phyloP scores from a whole-genome alignment of 2,113 vertebrate species.

The Nothobranchius kuhntae region DNA sequence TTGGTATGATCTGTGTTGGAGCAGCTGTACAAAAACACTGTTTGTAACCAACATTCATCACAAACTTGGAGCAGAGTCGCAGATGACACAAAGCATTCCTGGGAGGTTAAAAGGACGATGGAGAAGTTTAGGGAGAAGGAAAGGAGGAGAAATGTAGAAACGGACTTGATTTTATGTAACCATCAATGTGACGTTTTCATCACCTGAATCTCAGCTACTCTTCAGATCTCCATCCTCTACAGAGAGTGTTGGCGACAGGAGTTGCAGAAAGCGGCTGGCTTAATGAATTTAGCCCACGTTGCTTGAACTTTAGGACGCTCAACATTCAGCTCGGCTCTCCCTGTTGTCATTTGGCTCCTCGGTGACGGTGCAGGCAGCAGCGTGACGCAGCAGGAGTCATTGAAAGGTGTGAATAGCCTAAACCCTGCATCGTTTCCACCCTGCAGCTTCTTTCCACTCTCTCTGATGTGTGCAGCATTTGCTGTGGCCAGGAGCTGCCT shows the following conservation, averaged over 20 bases:
- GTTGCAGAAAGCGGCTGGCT: constrained; percentile 4
- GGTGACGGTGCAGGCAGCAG: constrained; percentile 36
- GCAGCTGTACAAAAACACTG: constrained; percentile 21
- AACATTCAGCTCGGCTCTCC: constrained; percentile 34
- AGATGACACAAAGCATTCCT: constrained; percentile 35
- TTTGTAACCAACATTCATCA: constrained; percentile 36
- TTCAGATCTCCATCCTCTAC: neutral
- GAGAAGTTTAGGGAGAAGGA: neutral
- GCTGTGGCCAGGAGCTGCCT: constrained; percentile 3
- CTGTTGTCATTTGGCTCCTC: constrained; percentile 20
- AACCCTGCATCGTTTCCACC: constrained; percentile 33
- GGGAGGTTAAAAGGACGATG: constrained; percentile 13
- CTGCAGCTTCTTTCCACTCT: constrained; percentile 25
- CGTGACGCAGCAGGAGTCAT: constrained; percentile 17
- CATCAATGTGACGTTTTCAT: neutral
- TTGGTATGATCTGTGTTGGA: constrained; percentile 21
- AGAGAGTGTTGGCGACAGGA: constrained; percentile 4
- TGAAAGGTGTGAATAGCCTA: constrained; percentile 32
- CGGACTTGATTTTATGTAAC: neutral
- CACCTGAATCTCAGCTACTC: neutral
- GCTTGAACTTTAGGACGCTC: constrained; percentile 45
- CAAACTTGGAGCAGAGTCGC: constrained; percentile 10
- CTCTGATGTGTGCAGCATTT: constrained; percentile 35
- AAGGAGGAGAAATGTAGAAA: neutral
- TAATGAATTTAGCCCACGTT: neutral